Conservation (phyloP, 2,113 vertebrate species). For the Sporophila hypoxantha region DNA sequence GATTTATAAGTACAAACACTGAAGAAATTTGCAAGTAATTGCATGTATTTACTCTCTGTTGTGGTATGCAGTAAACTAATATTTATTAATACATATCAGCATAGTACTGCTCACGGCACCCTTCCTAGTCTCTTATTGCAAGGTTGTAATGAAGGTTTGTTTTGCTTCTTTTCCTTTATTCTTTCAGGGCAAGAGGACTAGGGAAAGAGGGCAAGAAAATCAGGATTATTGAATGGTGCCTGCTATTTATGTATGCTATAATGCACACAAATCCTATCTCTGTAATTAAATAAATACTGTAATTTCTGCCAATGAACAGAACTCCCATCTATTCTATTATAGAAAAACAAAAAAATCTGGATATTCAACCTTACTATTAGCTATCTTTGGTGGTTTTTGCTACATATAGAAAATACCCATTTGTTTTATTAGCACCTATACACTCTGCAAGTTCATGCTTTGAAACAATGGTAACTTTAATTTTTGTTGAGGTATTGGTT, state of each 20-base stretch:
- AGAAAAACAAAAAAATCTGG: neutral
- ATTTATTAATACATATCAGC: constrained; percentile 70
- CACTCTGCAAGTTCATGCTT: neutral
- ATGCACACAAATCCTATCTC: neutral
- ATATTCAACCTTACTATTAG: neutral
- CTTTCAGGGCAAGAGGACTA: constrained; percentile 26
- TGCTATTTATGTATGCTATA: neutral
- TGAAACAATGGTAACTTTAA: neutral
- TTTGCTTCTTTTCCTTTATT: constrained; percentile 6
- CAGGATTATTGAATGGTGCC: neutral
- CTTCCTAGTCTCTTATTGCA: constrained; percentile 41
- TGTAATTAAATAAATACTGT: neutral
- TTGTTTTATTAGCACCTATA: neutral
- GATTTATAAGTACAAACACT: constrained; percentile 81
- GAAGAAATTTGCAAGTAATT: constrained; percentile 79
- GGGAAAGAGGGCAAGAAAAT: constrained; percentile 19
- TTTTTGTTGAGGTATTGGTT: neutral
- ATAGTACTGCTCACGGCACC: constrained; percentile 44
- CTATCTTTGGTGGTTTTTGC: neutral
- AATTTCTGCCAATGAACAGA: neutral
- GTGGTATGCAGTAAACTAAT: constrained; percentile 63
- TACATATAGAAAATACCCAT: neutral
- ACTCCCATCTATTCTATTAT: neutral
- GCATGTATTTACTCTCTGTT: constrained; percentile 69
- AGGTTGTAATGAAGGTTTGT: constrained; percentile 23